Conservation (phyloP, 2,113 vertebrate genomes). For the Ochotona curzoniae region DNA sequence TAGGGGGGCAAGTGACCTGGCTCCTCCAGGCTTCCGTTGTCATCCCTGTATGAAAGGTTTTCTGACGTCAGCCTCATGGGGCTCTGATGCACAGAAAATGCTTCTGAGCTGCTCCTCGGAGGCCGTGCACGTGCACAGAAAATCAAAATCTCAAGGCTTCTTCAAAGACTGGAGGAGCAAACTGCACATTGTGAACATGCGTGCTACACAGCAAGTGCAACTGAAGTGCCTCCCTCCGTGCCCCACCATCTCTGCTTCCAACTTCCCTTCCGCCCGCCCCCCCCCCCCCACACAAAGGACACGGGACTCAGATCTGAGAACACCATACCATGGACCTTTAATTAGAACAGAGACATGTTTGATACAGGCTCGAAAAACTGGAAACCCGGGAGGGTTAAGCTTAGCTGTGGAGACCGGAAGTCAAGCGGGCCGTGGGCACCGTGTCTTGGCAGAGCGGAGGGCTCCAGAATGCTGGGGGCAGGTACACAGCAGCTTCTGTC, state of each 20-base stretch:
- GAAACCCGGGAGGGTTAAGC: neutral
- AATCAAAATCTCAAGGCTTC: neutral
- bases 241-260: neutral
- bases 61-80: neutral
- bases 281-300: neutral
- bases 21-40: neutral
- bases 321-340: constrained; percentile 68
- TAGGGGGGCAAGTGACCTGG: neutral
- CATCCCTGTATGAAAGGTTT: neutral
- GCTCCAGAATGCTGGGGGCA: neutral
- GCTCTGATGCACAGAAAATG: too few relatives aligned
- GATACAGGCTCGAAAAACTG: constrained; percentile 44
- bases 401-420: constrained; percentile 44
- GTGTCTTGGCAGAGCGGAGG: neutral
- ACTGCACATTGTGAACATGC: accelerated
- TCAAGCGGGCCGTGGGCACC: neutral
- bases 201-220: too few relatives aligned
- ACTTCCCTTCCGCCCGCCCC: neutral
- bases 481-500: neutral
- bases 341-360: constrained; percentile 66
- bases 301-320: neutral
- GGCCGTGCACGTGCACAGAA: too few relatives aligned
- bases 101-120: too few relatives aligned
- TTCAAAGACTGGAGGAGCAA: neutral
- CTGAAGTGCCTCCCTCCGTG: too few relatives aligned